phyloP scores from a whole-genome alignment of 1,140 invertebrate genomes.

The Anastrepha ludens region DNA sequence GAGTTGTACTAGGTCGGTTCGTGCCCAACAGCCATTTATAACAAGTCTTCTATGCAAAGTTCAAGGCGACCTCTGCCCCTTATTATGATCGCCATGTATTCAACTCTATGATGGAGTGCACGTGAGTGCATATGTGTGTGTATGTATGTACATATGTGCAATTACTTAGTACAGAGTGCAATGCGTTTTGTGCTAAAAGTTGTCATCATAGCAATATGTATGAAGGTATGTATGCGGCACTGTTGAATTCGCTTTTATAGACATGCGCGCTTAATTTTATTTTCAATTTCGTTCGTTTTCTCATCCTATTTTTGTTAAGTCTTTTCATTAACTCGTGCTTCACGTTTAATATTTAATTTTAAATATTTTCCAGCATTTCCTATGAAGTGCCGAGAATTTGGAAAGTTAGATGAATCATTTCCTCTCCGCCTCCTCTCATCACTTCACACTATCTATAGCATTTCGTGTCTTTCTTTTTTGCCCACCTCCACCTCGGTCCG shows the following conservation, averaged over 20 bases:
- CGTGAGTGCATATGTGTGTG: background rate
- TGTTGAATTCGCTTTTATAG: background rate
- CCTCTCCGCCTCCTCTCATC: background rate
- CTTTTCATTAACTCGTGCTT: slow-evolving; percentile 1
- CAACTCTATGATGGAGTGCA: background rate
- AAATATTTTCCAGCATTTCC: background rate
- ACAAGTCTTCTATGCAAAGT: background rate
- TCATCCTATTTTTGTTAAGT: background rate
- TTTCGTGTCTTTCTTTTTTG: background rate
- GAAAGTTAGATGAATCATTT: background rate
- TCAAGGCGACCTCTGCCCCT: slow-evolving; percentile 48
- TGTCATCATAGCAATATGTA: background rate
- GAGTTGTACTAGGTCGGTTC: slow-evolving; percentile 4
- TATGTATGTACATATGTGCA: background rate
- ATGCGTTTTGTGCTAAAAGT: background rate
- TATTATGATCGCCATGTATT: background rate
- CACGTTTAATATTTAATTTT: background rate
- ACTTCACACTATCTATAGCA: background rate
- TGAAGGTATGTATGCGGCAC: background rate
- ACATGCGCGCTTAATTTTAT: background rate
- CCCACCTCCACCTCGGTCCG: slow-evolving; percentile 35
- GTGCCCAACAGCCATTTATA: background rate
- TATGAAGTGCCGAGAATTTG: background rate
- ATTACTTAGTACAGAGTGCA: slow-evolving; percentile 7
- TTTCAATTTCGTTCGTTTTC: background rate